Evolutionary conservation across 1,140 invertebrate species (phyloP), one percentile per base, ranked within the genome.

Genomic region (Bombus difficillimus): DNA sequence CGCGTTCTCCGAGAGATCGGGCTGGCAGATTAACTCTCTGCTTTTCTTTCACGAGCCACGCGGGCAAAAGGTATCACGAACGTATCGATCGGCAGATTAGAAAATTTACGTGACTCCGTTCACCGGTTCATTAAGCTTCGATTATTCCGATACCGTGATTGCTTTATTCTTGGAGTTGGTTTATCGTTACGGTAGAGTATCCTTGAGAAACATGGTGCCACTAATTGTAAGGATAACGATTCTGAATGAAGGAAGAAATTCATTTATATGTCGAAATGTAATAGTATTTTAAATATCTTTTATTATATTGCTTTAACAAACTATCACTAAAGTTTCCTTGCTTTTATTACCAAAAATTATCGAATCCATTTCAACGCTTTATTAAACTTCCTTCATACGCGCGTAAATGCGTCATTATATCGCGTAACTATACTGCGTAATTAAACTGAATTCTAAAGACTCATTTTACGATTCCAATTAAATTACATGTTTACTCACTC

Each of bases 11-110:
- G 22, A 12, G 72, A 78, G 83, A 85, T 85, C 76, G 6, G 32
- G 9, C 13, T 9, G 32, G 1, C 4, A 22, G 83, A 85, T 80
- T 47, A 57, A 18, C 22, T n/a, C 28, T 62, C 6, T 1, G 12
- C 13, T 22, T 34, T 57, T 47, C 53, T 79, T 80, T 43, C 47
- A 32, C 39, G 75, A 72, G 47, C 25, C 37, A 53, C n/a, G 13
- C n/a, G 18, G 39, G 13, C 32, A 22, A 73, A 62, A 85, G 62
- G 22, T 32, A 34, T 28, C 18, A 2, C 13, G 6, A 32, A 79
- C 28, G 41, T 59, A 72, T 80, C 83, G 76, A 85, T 47, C 37
- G 10, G 32, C 3, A 72, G 75, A 78, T 72, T 80, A 72, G 76
- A 62, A 6, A 80, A 73, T 37, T 85, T 72, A 64, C 32, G 53